A percentile compares a stretch with the other conserved stretches of the same genome.
These are phyloP conservation scores for Callipepla californica DNA, from an alignment of 2,113 vertebrate species.

Conservation along the genomic window DNA sequence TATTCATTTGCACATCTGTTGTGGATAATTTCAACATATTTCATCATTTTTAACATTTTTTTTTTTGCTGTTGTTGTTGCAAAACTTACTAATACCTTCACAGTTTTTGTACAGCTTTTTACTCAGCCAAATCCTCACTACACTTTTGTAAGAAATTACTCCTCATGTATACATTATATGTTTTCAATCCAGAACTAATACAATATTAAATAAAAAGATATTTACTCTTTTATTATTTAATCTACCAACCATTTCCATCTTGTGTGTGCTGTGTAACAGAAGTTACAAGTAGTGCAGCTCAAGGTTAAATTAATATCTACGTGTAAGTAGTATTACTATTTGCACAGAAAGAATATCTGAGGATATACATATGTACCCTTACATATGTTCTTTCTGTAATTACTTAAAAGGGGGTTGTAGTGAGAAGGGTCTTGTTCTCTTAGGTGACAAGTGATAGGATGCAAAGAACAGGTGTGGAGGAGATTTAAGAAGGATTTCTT, in stretches of 20 bases:
- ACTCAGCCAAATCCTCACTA: neutral
- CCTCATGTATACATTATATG: neutral
- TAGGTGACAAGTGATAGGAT: neutral
- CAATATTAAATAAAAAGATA: neutral
- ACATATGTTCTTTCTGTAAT: neutral
- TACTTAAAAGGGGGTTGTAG: neutral
- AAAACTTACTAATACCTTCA: neutral
- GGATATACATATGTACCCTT: neutral
- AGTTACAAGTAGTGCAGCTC: neutral
- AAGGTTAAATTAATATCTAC: neutral
- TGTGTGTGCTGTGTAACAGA: neutral
- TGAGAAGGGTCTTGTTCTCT: neutral
- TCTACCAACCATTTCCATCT: neutral
- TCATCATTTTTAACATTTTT: neutral
- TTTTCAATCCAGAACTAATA: neutral
- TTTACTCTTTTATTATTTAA: neutral
- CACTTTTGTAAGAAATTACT: neutral
- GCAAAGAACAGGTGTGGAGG: neutral
- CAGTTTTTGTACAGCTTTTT: neutral
- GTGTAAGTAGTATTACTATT: neutral
- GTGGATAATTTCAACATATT: neutral
- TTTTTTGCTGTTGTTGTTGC: neutral
- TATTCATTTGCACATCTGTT: neutral
- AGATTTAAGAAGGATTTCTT: neutral
- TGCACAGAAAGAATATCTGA: neutral